Conservation (phyloP, 1,140 invertebrate genomes). For the Wiebesia pumilae region DNA sequence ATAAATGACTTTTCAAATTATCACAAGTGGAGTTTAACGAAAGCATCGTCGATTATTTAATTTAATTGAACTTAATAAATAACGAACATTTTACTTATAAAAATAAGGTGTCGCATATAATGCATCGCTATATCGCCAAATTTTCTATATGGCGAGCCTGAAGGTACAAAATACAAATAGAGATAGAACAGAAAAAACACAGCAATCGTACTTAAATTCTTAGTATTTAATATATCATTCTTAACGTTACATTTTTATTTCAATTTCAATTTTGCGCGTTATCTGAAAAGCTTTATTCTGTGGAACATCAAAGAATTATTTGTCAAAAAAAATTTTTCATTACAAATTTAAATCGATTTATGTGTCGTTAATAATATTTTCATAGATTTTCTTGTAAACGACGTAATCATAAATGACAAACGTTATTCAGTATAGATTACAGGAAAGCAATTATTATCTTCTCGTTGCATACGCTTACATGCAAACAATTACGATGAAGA, state of each 20-base stretch:
- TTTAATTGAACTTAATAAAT: not conserved
- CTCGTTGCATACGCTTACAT: no score
- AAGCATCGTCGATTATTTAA: not conserved
- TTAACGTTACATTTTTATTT: conserved; percentile 29
- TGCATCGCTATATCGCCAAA: not conserved
- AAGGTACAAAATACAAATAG: not conserved
- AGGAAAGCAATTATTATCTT: no score
- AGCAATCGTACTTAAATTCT: conserved; percentile 5
- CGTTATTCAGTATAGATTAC: not conserved
- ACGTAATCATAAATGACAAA: not conserved
- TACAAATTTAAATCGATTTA: not conserved
- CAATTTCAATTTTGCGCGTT: conserved; percentile 4
- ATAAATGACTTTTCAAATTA: not conserved
- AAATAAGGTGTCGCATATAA: not conserved
- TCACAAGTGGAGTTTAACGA: not conserved
- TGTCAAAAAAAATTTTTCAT: not conserved
- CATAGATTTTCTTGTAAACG: not conserved
- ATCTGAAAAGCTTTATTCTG: not conserved
- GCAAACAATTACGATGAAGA: not conserved
- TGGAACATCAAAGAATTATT: not conserved
- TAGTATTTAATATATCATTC: conserved; percentile 22
- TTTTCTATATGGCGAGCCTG: not conserved
- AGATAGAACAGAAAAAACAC: conserved; percentile 9
- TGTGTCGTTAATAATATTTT: not conserved
- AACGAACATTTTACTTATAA: not conserved